phyloP scores from a whole-genome alignment of 1,140 invertebrate genomes.

The Leptestheria dahalacensis region DNA sequence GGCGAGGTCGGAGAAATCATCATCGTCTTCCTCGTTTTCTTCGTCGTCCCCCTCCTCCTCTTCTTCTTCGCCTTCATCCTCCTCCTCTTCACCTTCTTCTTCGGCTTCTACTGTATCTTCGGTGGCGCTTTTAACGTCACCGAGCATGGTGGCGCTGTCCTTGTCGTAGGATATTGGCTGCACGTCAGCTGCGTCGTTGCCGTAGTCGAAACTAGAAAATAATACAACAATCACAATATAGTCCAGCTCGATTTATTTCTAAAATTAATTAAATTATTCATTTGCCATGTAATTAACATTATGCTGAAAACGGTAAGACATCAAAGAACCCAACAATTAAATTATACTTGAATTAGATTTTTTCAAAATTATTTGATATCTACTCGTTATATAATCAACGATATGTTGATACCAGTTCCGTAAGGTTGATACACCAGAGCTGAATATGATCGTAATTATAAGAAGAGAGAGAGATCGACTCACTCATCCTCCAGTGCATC shows the following conservation, averaged over 20 bases:
- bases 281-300: no score
- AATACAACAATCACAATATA: constrained; percentile 17
- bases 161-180: constrained; percentile 16
- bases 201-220: constrained; percentile 18
- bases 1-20: not conserved
- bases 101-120: constrained; percentile 26
- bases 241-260: not conserved
- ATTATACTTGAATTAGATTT: no score
- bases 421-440: no score
- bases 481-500: constrained; percentile 66
- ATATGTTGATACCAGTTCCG: no score
- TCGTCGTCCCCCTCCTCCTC: constrained; percentile 26
- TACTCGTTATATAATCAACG: no score
- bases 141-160: not conserved
- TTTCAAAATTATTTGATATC: no score
- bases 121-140: constrained; percentile 8
- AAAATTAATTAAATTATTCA: no score
- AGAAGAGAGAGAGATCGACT: no score
- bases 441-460: constrained; percentile 19
- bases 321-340: no score
- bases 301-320: no score
- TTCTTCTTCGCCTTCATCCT: constrained; percentile 19
- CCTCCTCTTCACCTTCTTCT: constrained; percentile 18
- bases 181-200: constrained; percentile 19
- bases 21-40: constrained; percentile 20